Base-by-base conservation (phyloP, 2,797 vertebrate genomes). In the Falco novaeseelandiae region DNA sequence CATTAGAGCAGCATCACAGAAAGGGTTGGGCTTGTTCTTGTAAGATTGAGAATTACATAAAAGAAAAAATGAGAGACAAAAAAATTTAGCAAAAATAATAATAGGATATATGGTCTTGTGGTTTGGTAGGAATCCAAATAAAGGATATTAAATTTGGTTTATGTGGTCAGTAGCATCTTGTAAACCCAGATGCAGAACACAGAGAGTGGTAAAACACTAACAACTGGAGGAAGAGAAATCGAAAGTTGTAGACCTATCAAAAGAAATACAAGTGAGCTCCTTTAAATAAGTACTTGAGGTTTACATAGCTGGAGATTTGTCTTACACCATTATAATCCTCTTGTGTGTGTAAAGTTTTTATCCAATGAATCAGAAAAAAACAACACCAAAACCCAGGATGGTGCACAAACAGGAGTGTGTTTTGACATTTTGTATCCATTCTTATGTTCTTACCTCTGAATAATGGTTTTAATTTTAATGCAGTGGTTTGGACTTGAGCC, bases 101-200 rank as follows among this genome's bases (percentile, higher is more conserved):
- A 22, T 46, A 73, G 30, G 14, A 32, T 65, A 14, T 81, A 81
- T 66, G 16, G 38, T 52, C 40, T 40, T 83, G 48, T 89, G 81
- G 49, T 85, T 93, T 95, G 16, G 12, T 87, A 77, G 59, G 59
- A 94, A 89, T 85, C 81, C 81, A 80, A 85, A 83, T 21, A 71
- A 21, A 81, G 42, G 57, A 52, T 94, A 90, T 77, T 89, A 63
- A 55, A 89, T 93, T 83, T 83, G 40, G 63, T 48, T 93, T 80
- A 11, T 67, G 57, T 90, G 77, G 65, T 90, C 87, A 91, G 80
- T 67, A 92, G 48, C 58, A 90, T 90, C 51, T 92, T 93, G 48
- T 89, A 85, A 94, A 79, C 7, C 7, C 49, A 78, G 55, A 79
- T 76, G 51, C 74, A 92, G 81, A 71, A 66, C 52, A 66, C 1